A percentile compares a stretch with the other conserved stretches of the same genome.
Evolutionary conservation across 2,797 vertebrate genomes (phyloP).

Genomic region (Lindbergichthys nudifrons): DNA sequence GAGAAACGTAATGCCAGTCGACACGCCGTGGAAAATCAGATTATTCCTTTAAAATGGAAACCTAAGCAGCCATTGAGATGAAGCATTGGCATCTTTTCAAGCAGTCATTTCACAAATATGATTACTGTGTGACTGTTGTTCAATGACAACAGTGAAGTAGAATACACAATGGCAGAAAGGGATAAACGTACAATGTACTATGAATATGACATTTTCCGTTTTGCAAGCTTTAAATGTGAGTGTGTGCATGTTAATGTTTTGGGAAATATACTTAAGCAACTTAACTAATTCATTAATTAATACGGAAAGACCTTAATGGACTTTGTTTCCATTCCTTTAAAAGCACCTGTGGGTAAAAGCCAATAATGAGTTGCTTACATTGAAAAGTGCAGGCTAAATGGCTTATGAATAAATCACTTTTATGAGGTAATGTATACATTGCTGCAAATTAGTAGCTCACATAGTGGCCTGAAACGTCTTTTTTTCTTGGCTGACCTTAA

Average conservation of each 20-base stretch:
- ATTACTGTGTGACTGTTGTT: conserved; percentile 55
- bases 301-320: conserved; percentile 17
- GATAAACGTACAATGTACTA: conserved; percentile 3
- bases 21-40: conserved; percentile 50
- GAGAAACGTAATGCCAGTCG: conserved; percentile 27
- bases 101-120: conserved; percentile 28
- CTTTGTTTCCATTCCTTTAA: conserved; percentile 10
- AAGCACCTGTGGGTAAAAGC: background rate
- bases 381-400: conserved; percentile 17
- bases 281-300: conserved; percentile 30
- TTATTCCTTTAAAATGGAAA: conserved; percentile 56
- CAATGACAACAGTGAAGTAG: conserved; percentile 21
- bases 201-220: conserved; percentile 41
- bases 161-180: conserved; percentile 49
- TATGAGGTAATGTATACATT: background rate
- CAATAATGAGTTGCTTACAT: conserved; percentile 19
- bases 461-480: background rate
- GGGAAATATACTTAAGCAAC: conserved; percentile 1
- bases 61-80: conserved; percentile 53
- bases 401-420: conserved; percentile 1
- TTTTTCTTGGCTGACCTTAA: background rate
- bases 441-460: background rate
- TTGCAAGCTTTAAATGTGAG: background rate
- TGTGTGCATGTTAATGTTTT: background rate
- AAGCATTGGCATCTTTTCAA: conserved; percentile 45